phyloP scores from a whole-genome alignment of 2,888 invertebrate genomes.

The Torymus auratus region DNA sequence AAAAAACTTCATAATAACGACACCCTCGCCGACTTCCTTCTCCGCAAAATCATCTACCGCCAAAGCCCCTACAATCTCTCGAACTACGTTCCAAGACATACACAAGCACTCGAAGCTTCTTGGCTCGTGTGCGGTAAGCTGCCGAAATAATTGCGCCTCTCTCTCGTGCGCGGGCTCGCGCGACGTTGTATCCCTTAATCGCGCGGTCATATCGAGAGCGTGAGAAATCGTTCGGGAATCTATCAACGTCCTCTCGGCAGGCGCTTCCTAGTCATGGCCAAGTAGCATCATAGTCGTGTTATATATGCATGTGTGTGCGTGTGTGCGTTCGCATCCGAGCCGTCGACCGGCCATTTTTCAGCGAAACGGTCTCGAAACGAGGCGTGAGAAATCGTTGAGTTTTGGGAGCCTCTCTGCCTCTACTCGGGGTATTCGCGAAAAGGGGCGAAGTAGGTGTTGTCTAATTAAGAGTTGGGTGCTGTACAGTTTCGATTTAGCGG shows the following conservation, averaged over 20 bases:
- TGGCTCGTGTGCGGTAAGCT: slow-evolving; percentile 5
- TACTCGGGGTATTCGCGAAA: no score
- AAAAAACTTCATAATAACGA: no score
- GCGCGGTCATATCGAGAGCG: slow-evolving; percentile 31
- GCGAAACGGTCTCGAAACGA: slow-evolving; percentile 13
- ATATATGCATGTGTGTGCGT: no score
- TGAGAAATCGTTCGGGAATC: slow-evolving; percentile 30
- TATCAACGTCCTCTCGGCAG: slow-evolving; percentile 11
- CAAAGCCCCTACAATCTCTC: no score
- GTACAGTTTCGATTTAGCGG: no score
- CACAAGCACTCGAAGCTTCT: no score
- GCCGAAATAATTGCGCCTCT: slow-evolving; percentile 15
- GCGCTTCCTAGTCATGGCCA: background rate
- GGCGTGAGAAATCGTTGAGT: background rate
- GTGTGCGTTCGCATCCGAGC: background rate
- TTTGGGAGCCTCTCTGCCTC: background rate
- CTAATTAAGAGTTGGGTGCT: no score
- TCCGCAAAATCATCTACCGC: no score
- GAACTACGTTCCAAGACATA: no score
- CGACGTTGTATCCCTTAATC: slow-evolving; percentile 8
- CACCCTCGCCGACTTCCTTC: no score
- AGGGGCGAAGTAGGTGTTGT: no score
- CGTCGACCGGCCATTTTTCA: slow-evolving; percentile 27
- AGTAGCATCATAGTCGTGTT: no score
- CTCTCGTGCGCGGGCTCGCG: background rate